phyloP scores from a whole-genome alignment of 2,797 vertebrate genomes.

The Pseudochirops cupreus region DNA sequence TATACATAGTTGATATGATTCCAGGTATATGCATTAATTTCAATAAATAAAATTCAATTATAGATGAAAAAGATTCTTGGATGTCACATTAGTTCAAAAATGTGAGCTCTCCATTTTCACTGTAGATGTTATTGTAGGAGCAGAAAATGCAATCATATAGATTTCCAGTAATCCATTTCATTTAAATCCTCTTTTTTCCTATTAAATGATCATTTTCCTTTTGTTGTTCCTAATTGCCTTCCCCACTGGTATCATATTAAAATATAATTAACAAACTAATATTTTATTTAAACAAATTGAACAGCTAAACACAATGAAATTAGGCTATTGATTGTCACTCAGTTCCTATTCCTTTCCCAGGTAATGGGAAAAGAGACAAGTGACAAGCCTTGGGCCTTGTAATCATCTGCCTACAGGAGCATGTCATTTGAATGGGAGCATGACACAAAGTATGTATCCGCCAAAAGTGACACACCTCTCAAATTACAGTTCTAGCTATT shows the following conservation, averaged over 20 bases:
- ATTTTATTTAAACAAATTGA: slow-evolving; percentile 36
- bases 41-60: background rate
- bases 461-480: slow-evolving; percentile 12
- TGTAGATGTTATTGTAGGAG: too few species aligned
- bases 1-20: background rate
- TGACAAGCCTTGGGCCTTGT: slow-evolving; percentile 40
- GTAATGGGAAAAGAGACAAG: background rate
- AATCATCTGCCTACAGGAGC: slow-evolving; percentile 42
- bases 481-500: background rate
- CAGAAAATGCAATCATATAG: background rate
- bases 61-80: background rate
- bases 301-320: slow-evolving; percentile 25
- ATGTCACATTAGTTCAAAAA: background rate
- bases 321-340: background rate
- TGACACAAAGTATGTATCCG: background rate
- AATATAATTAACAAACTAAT: slow-evolving; percentile 59
- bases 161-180: background rate
- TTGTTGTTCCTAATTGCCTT: background rate
- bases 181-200: background rate
- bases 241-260: slow-evolving; percentile 28
- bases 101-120: background rate
- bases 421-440: slow-evolving; percentile 46
- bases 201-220: background rate
- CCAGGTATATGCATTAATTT: background rate
- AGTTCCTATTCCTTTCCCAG: background rate